These are phyloP conservation scores for Gobius niger DNA, from an alignment of 2,113 vertebrate species.

Conservation along the genomic window DNA sequence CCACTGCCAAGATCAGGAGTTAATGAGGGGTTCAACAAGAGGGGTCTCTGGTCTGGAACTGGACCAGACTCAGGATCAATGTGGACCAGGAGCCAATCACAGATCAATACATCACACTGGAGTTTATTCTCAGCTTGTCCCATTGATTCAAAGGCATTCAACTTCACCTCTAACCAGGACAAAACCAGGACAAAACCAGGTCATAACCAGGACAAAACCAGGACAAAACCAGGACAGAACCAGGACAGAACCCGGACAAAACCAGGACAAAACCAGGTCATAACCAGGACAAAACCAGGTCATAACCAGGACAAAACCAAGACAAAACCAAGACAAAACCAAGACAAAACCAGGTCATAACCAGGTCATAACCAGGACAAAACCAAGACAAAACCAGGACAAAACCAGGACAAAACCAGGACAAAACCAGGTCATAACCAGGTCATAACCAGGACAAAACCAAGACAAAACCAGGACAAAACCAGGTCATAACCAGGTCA, in stretches of 20 bases:
- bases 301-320: background rate
- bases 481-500: background rate
- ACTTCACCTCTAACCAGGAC: background rate
- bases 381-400: no score
- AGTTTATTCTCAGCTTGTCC: background rate
- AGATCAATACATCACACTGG: background rate
- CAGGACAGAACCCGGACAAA: background rate
- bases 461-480: background rate
- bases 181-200: background rate
- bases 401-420: no score
- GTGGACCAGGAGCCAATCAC: background rate
- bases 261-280: background rate
- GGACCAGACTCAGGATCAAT: background rate
- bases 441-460: no score
- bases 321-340: background rate
- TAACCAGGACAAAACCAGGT: background rate
- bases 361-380: background rate
- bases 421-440: no score
- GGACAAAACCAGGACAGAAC: background rate
- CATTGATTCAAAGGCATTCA: background rate
- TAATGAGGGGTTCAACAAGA: background rate
- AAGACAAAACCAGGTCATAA: background rate
- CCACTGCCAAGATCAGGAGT: background rate
- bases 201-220: background rate
- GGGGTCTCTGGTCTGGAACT: background rate